Conservation (phyloP, 2,113 vertebrate genomes). For the Channa maculata region DNA sequence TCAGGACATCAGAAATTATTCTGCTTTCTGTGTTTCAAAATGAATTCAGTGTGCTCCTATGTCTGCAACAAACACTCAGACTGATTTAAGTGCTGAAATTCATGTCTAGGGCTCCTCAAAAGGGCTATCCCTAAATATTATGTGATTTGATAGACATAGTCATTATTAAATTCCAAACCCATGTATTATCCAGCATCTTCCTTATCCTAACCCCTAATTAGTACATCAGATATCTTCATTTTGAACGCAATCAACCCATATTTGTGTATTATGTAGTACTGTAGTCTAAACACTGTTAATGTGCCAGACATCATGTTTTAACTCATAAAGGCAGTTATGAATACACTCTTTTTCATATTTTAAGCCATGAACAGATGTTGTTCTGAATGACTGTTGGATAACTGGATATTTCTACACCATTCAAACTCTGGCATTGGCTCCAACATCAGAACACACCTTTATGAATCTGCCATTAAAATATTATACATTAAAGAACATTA, state of each 20-base stretch:
- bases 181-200: constrained; percentile 4
- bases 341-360: constrained; percentile 2
- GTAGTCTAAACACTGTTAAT: background rate
- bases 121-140: background rate
- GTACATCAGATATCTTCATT: constrained; percentile 11
- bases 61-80: background rate
- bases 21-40: background rate
- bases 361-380: constrained; percentile 19
- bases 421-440: constrained; percentile 9
- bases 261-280: background rate
- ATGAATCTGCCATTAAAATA: background rate
- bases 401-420: constrained; percentile 11
- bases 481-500: constrained; percentile 20
- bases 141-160: background rate
- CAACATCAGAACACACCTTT: constrained; percentile 10
- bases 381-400: constrained; percentile 7
- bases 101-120: background rate
- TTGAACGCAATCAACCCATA: constrained; percentile 5
- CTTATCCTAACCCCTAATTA: constrained; percentile 13
- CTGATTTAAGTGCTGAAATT: background rate
- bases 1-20: background rate
- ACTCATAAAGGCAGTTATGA: background rate
- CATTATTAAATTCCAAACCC: constrained; percentile 1
- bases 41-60: background rate
- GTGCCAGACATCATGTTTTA: background rate